phyloP scores from a whole-genome alignment of 1,140 invertebrate genomes.

The Drosophila grimshawi region DNA sequence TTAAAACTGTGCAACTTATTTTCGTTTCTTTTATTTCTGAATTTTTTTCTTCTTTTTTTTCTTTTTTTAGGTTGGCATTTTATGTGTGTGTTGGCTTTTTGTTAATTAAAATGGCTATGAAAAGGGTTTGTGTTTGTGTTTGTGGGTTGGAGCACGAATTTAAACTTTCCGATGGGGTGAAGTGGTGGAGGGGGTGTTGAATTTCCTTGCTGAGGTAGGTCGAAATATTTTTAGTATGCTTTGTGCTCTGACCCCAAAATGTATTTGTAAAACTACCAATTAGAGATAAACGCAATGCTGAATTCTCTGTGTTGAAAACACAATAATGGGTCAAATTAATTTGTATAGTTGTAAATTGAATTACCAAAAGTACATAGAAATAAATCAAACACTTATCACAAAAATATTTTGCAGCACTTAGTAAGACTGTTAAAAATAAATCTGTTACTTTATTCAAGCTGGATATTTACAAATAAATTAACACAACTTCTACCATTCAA shows the following conservation, averaged over 20 bases:
- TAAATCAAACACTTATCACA: neutral
- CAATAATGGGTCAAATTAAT: slow-evolving; percentile 20
- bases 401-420: no score
- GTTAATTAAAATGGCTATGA: slow-evolving; percentile 54
- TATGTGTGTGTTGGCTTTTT: slow-evolving; percentile 36
- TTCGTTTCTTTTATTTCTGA: slow-evolving; percentile 19
- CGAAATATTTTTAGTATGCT: slow-evolving; percentile 3
- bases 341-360: neutral
- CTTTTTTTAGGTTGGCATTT: neutral
- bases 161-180: neutral
- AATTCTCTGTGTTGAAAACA: neutral
- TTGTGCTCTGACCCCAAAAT: neutral
- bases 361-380: neutral
- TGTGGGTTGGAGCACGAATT: neutral
- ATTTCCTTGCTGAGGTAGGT: neutral
- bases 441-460: no score
- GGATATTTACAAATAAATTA: no score
- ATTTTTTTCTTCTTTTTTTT: slow-evolving; percentile 3
- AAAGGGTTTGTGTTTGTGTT: slow-evolving; percentile 38
- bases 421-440: no score
- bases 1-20: slow-evolving; percentile 56
- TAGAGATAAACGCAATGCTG: slow-evolving; percentile 12
- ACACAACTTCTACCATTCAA: no score
- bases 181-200: neutral
- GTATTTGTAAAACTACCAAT: slow-evolving; percentile 22